Conservation (phyloP, 2,888 invertebrate species). For the Habrosyne pyritoides region DNA sequence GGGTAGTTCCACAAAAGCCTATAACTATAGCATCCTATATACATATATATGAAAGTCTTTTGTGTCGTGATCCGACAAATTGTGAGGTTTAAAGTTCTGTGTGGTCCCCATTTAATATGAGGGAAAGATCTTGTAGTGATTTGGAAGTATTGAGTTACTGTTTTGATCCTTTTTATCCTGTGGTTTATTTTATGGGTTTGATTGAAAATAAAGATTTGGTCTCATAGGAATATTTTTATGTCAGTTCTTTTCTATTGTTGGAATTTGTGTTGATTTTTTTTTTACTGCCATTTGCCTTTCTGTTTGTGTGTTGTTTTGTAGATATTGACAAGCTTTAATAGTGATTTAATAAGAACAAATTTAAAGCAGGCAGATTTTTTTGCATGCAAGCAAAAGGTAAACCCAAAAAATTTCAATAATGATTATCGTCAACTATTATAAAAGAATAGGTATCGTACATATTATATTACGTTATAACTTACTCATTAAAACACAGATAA, state of each 20-base stretch:
- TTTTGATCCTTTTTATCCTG: conserved; percentile 9
- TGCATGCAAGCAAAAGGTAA: too few relatives aligned
- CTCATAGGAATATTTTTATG: neutral
- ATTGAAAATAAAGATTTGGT: neutral
- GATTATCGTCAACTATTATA: too few relatives aligned
- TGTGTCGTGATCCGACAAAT: conserved; percentile 4
- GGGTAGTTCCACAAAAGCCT: conserved; percentile 20
- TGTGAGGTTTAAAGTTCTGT: neutral
- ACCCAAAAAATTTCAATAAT: too few relatives aligned
- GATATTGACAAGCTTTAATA: too few relatives aligned
- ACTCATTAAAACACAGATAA: too few relatives aligned
- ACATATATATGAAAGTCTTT: conserved; percentile 18
- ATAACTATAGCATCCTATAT: neutral
- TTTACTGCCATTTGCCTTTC: too few relatives aligned
- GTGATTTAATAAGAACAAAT: too few relatives aligned
- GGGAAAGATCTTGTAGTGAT: neutral
- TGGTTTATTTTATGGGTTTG: neutral
- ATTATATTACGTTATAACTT: too few relatives aligned
- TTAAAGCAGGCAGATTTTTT: too few relatives aligned
- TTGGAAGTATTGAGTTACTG: conserved; percentile 9
- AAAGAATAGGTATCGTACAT: too few relatives aligned
- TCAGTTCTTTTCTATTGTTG: neutral
- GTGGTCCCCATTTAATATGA: neutral
- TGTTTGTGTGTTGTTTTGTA: too few relatives aligned
- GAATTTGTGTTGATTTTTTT: too few relatives aligned